A percentile compares a stretch with the other conserved stretches of the same genome.
Conservation (phyloP, 2,797 vertebrate species). For the Falco columbarius region DNA sequence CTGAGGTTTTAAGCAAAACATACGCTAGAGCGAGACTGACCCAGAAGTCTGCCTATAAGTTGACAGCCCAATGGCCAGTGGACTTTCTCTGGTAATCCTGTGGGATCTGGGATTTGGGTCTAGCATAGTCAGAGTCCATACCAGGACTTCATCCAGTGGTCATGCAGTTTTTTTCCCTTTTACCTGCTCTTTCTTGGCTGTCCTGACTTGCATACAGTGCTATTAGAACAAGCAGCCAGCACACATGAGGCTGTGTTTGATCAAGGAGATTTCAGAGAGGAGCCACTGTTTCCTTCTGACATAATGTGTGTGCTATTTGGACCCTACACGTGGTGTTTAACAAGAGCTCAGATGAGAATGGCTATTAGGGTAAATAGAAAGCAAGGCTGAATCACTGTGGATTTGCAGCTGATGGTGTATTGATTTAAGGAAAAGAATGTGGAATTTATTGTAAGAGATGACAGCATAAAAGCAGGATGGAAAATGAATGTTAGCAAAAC, state of each 20-base stretch:
- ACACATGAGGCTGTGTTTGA: neutral
- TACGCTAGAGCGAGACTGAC: neutral
- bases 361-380: constrained; percentile 3
- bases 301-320: neutral
- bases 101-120: neutral
- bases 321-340: neutral
- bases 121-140: neutral
- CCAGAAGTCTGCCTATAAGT: neutral
- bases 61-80: neutral
- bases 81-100: neutral
- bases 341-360: neutral
- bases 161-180: neutral
- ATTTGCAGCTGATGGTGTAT: constrained; percentile 34
- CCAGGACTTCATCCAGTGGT: neutral
- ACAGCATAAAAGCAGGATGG: constrained; percentile 24
- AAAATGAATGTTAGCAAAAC: constrained; percentile 46
- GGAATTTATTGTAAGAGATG: constrained; percentile 37
- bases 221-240: neutral
- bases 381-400: neutral
- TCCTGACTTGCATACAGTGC: accelerated
- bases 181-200: neutral
- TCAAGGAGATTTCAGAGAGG: neutral
- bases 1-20: neutral
- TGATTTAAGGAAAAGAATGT: constrained; percentile 52
- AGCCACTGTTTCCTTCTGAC: neutral